A percentile compares a stretch with the other conserved stretches of the same genome.
Conservation (phyloP, 2,888 invertebrate species). For the Meiosimyza decipiens region DNA sequence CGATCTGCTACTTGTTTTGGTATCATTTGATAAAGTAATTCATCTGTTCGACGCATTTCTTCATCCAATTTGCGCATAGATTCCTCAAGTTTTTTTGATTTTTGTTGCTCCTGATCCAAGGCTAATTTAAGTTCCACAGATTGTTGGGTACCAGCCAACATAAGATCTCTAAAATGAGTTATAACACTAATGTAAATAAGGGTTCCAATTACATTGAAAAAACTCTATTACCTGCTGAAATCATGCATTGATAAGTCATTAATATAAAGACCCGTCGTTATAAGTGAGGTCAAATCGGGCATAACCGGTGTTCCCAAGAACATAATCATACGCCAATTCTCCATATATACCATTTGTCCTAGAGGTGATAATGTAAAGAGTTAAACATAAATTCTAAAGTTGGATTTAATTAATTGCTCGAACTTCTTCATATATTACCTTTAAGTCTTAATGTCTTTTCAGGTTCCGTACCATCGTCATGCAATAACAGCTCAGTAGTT, state of each 20-base stretch:
- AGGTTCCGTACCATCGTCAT: constrained; percentile 74
- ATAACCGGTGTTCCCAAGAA: constrained; percentile 96
- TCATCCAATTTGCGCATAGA: constrained; percentile 95
- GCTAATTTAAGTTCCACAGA: constrained; percentile 96
- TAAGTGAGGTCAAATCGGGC: constrained; percentile 92
- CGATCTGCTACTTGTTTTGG: constrained; percentile 97
- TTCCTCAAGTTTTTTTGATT: constrained; percentile 94
- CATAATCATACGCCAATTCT: constrained; percentile 98
- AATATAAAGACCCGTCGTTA: constrained; percentile 93
- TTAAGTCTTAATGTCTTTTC: constrained; percentile 84
- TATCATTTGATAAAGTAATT: constrained; percentile 97
- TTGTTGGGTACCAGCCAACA: constrained; percentile 96
- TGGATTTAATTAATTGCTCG: too few species aligned
- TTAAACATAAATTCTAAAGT: too few species aligned
- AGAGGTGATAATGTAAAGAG: background rate
- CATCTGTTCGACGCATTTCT: constrained; percentile 96
- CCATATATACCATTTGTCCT: constrained; percentile 99
- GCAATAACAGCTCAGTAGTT: constrained; percentile 68
- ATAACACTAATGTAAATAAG: too few species aligned
- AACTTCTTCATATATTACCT: constrained; percentile 68
- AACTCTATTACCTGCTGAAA: constrained; percentile 83
- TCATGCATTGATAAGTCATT: constrained; percentile 99
- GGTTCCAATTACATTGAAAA: background rate
- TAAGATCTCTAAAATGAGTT: constrained; percentile 78
- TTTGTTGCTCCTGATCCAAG: constrained; percentile 95